A percentile compares a stretch with the other conserved stretches of the same genome.
Evolutionary conservation across 2,888 invertebrate species (phyloP).

Genomic region (Iphiclides podalirius): DNA sequence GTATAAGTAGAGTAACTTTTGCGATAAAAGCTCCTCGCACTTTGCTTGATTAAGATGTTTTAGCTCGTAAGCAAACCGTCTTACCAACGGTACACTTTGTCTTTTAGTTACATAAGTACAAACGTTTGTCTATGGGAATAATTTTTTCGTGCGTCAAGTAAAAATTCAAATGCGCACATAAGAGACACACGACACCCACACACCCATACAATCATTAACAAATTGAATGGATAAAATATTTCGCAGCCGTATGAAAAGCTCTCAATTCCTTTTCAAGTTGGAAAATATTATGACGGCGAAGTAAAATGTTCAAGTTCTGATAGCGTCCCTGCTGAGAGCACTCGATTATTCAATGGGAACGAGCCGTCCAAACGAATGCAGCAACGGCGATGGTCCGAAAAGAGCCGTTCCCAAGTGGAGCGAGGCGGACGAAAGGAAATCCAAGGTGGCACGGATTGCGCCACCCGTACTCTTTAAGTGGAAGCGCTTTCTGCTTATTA

Average conservation of each 20-base stretch:
- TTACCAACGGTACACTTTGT: too few relatives aligned
- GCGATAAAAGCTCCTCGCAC: slow-evolving; percentile 8
- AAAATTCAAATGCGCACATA: too few relatives aligned
- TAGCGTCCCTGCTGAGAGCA: slow-evolving; percentile 37
- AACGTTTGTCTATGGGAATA: too few relatives aligned
- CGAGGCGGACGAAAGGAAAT: slow-evolving; percentile 44
- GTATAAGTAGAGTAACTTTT: not conserved
- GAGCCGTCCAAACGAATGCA: slow-evolving; percentile 40
- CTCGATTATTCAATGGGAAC: slow-evolving; percentile 57
- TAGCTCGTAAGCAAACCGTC: not conserved
- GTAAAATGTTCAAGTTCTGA: slow-evolving; percentile 38
- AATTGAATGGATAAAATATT: too few relatives aligned
- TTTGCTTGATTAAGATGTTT: slow-evolving; percentile 14
- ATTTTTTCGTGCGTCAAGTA: too few relatives aligned
- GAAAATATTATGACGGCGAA: slow-evolving; percentile 18
- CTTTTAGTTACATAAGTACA: too few relatives aligned
- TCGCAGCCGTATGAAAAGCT: too few relatives aligned
- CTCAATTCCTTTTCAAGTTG: not conserved
- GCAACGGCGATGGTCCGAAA: slow-evolving; percentile 49
- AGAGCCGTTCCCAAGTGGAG: slow-evolving; percentile 55
- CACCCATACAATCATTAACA: too few relatives aligned
- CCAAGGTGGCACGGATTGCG: slow-evolving; percentile 34
- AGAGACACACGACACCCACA: too few relatives aligned
- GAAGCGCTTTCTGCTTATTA: slow-evolving; percentile 26
- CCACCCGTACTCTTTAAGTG: slow-evolving; percentile 3